These are phyloP conservation scores for Actenoides lindsayi DNA, from an alignment of 2,113 vertebrate genomes.

Conservation along the genomic window DNA sequence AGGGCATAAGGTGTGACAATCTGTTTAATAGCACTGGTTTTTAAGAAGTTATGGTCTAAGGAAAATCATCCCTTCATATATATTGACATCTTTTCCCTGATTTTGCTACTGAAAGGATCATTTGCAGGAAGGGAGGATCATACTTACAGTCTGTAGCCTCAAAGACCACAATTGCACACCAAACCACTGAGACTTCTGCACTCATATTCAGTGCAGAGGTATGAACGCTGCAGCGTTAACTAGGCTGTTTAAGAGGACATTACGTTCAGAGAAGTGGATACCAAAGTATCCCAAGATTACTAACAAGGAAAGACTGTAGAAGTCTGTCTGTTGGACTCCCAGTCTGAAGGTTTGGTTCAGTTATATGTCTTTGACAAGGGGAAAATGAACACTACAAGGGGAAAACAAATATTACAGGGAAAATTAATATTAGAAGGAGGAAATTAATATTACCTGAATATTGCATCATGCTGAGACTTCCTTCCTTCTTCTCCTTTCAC, in stretches of 20 bases:
- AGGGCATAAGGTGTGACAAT: not conserved
- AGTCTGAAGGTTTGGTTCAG: not conserved
- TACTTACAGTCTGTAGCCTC: not conserved
- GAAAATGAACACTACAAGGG: not conserved
- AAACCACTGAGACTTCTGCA: not conserved
- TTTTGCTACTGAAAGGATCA: not conserved
- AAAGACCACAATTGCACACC: not conserved
- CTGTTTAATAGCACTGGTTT: not conserved
- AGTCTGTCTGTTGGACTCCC: not conserved
- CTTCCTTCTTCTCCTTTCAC: not conserved
- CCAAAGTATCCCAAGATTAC: not conserved
- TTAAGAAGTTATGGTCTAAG: not conserved
- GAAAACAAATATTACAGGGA: not conserved
- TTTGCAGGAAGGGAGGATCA: not conserved
- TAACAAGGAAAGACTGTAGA: not conserved
- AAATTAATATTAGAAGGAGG: not conserved
- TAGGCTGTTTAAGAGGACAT: not conserved
- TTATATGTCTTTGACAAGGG: not conserved
- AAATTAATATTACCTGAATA: not conserved
- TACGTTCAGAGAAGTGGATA: not conserved
- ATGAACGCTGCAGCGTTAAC: not conserved
- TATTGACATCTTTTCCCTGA: not conserved
- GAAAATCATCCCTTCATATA: not conserved
- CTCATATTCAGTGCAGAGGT: not conserved
- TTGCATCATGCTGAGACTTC: not conserved